A percentile compares a stretch with the other conserved stretches of the same genome.
These are phyloP conservation scores for Thunnus maccoyii DNA, from an alignment of 2,113 vertebrate genomes.

Conservation along the genomic window DNA sequence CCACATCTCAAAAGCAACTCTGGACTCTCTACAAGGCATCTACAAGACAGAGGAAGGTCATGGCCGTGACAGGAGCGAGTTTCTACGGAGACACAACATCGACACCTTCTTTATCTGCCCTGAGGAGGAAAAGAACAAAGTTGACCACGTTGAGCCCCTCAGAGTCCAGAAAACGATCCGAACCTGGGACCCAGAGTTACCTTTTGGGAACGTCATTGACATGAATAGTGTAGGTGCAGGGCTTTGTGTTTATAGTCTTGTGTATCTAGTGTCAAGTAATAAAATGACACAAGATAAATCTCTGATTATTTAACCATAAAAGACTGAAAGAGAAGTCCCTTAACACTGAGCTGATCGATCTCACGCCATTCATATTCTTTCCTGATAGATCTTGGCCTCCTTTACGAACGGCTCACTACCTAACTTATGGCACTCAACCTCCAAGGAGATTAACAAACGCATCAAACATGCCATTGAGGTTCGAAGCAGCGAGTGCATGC, in stretches of 20 bases:
- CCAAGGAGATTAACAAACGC: slow-evolving; percentile 83
- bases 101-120: slow-evolving; percentile 86
- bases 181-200: slow-evolving; percentile 72
- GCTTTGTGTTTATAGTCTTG: neutral
- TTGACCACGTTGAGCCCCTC: slow-evolving; percentile 15
- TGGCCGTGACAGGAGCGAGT: slow-evolving; percentile 82
- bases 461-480: slow-evolving; percentile 83
- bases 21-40: slow-evolving; percentile 80
- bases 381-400: slow-evolving; percentile 81
- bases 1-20: slow-evolving; percentile 85
- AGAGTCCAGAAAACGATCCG: slow-evolving; percentile 61
- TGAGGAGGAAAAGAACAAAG: slow-evolving; percentile 32
- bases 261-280: neutral
- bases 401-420: slow-evolving; percentile 80
- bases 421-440: slow-evolving; percentile 70
- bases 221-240: slow-evolving; percentile 81
- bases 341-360: neutral
- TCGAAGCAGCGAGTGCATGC: slow-evolving; percentile 83
- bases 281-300: neutral
- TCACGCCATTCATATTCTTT: neutral
- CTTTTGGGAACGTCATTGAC: slow-evolving; percentile 73
- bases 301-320: neutral
- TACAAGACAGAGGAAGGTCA: slow-evolving; percentile 83
- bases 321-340: neutral
- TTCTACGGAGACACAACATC: slow-evolving; percentile 83